These are phyloP conservation scores for Danio aesculapii DNA, from an alignment of 2,797 vertebrate species.

Conservation along the genomic window DNA sequence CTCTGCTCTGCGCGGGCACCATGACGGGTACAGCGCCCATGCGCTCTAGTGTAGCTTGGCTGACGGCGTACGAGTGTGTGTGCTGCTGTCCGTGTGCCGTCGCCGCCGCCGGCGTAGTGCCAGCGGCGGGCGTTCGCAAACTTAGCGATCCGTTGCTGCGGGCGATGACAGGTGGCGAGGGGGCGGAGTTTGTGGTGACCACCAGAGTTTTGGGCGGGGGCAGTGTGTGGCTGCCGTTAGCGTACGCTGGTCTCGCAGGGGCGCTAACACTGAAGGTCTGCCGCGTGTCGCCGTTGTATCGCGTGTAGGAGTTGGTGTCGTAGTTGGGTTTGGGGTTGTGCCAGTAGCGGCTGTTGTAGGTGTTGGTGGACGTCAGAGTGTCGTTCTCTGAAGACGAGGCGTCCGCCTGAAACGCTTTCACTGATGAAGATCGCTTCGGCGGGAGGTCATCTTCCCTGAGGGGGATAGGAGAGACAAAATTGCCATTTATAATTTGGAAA, in stretches of 20 bases:
- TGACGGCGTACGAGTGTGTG: slow-evolving; percentile 90
- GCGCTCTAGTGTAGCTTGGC: slow-evolving; percentile 92
- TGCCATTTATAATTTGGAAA: too few species aligned
- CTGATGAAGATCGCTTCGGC: slow-evolving; percentile 86
- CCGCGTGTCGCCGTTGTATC: slow-evolving; percentile 88
- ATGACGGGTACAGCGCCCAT: slow-evolving; percentile 96
- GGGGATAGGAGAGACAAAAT: too few species aligned
- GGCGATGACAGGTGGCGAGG: slow-evolving; percentile 83
- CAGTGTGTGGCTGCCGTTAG: slow-evolving; percentile 89
- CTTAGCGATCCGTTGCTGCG: slow-evolving; percentile 89
- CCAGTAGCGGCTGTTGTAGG: slow-evolving; percentile 97
- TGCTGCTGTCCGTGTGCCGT: slow-evolving; percentile 79
- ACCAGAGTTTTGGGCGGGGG: slow-evolving; percentile 92
- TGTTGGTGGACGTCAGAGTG: slow-evolving; percentile 96
- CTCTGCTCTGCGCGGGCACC: slow-evolving; percentile 96
- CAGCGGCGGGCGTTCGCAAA: slow-evolving; percentile 78
- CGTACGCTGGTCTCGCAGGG: slow-evolving; percentile 74
- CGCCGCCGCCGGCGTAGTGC: slow-evolving; percentile 64
- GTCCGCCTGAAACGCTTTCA: slow-evolving; percentile 93
- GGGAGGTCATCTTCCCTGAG: slow-evolving; percentile 97
- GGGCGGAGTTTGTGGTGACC: slow-evolving; percentile 92
- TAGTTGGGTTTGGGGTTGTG: slow-evolving; percentile 89
- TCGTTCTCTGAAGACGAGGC: slow-evolving; percentile 96
- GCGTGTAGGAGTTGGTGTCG: slow-evolving; percentile 87
- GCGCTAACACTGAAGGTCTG: slow-evolving; percentile 83